Evolutionary conservation across 2,888 invertebrate species (phyloP), one percentile per base, ranked within the genome.

Genomic region (Hybos culiciformis): DNA sequence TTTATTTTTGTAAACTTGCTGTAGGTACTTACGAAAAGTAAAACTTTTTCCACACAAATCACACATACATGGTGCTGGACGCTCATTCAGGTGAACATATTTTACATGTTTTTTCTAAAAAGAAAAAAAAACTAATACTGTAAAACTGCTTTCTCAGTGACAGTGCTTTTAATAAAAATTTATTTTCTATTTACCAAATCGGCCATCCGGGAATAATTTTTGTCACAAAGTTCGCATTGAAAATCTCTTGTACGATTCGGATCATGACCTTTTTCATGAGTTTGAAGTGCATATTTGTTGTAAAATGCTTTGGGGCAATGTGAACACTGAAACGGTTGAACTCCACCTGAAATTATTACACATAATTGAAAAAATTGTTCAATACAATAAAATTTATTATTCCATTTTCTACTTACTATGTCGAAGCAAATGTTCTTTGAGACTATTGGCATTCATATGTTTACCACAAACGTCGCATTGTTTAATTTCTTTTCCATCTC

Each of bases 401-500:
- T 4, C 12, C n/a, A 5, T 2, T 29, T 3, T 7, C 4, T 29
- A 23, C 23, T 23, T 23, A 65, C 12, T 65, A 18, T 65, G 64
- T 0, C 64, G 62, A 46, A 65, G 50, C 57, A 63, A 61, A 36
- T 65, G 64, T 47, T 64, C 63, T 44, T 62, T 61, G 17, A 65
- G 53, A 43, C 66, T 63, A 7, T 59, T 58, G 19, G 64, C 64
- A 36, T 64, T 66, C 50, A 66, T 66, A 3, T 63, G 51, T 42
- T 65, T 60, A 41, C 59, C 59, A 51, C 64, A 65, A 2, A 63
- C 57, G n/a, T 59, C 58, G 43, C 64, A 65, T 42, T 63, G 62
- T 21, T 62, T 56, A 7, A 46, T 48, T 23, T 63, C 60, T 42
- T 62, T 61, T n/a, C n/a, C n/a, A n/a, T n/a, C n/a, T 6, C 56